Evolutionary conservation across 2,113 vertebrate genomes (phyloP).

Genomic region (Reinhardtius hippoglossoides): DNA sequence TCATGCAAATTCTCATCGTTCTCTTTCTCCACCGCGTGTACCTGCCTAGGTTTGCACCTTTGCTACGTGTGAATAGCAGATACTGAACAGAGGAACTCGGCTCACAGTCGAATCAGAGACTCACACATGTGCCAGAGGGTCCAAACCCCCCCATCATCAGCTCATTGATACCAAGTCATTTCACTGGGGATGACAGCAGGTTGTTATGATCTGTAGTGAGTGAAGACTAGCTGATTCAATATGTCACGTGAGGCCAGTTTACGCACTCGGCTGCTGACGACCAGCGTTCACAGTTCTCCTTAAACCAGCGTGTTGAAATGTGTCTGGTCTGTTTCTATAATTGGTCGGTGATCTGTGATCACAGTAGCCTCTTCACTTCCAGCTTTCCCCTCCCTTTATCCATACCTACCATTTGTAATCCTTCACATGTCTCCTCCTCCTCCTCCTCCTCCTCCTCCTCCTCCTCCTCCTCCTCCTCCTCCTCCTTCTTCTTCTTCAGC

Average conservation of each 20-base stretch:
- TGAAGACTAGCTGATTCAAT: not conserved
- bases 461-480: slow-evolving; percentile 2
- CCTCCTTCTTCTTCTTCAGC: slow-evolving; percentile 2
- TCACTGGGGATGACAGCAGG: not conserved
- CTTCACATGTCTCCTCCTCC: slow-evolving; percentile 6
- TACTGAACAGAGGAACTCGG: no score
- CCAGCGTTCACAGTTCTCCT: slow-evolving; percentile 21
- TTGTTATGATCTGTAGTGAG: not conserved
- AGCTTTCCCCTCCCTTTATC: slow-evolving; percentile 36
- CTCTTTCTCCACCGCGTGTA: no score
- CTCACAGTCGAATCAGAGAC: no score
- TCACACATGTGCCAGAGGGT: no score
- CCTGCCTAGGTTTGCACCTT: no score
- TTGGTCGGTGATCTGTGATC: slow-evolving; percentile 49
- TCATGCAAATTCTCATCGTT: slow-evolving; percentile 85
- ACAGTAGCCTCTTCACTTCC: slow-evolving; percentile 50
- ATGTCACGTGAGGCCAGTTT: not conserved
- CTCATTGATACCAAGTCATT: not conserved
- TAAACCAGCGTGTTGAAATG: slow-evolving; percentile 37
- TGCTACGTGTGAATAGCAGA: no score
- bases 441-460: no score
- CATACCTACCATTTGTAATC: slow-evolving; percentile 29
- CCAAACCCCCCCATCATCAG: no score
- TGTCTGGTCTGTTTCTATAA: slow-evolving; percentile 47
- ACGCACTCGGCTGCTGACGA: slow-evolving; percentile 13